These are phyloP conservation scores for Scolanthus callimorphus DNA, from an alignment of 92 coral and sea anemone genomes.

Conservation along the genomic window DNA sequence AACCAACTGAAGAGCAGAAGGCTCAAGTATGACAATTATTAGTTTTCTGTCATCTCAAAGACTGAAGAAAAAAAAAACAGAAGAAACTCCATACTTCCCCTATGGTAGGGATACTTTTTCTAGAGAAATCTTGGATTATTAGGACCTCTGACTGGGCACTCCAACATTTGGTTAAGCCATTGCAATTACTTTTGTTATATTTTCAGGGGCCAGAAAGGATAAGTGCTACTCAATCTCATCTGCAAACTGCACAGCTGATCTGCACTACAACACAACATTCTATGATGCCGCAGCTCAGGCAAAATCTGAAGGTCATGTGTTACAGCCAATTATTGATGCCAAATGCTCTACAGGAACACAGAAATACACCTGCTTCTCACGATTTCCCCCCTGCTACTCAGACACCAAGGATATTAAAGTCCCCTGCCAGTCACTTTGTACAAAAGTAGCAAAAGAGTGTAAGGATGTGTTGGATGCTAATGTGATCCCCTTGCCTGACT, in stretches of 20 bases:
- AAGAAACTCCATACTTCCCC: too few species aligned
- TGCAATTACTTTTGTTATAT: too few species aligned
- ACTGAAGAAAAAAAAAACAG: too few species aligned
- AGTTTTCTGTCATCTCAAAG: too few species aligned
- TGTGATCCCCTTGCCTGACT: conserved; percentile 16
- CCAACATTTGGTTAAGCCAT: background rate
- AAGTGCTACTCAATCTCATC: conserved; percentile 28
- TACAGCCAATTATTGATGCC: conserved; percentile 19
- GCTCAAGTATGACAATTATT: too few species aligned
- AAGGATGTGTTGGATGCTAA: conserved; percentile 6
- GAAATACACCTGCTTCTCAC: conserved; percentile 51
- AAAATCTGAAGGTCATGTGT: conserved; percentile 6
- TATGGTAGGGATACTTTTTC: too few species aligned
- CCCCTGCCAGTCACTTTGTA: conserved; percentile 59
- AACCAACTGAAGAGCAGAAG: too few species aligned
- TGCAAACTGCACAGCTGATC: conserved; percentile 26
- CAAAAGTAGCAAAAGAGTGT: conserved; percentile 25
- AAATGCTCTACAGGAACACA: conserved; percentile 39
- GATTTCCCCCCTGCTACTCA: conserved; percentile 45
- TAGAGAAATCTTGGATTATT: too few species aligned
- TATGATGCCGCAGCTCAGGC: conserved; percentile 19
- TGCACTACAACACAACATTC: conserved; percentile 51
- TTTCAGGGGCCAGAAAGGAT: conserved; percentile 15
- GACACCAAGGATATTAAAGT: conserved; percentile 2
- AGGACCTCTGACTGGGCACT: too few species aligned